These are phyloP conservation scores for Holcopasites calliopsidis DNA, from an alignment of 1,140 invertebrate species.

Conservation along the genomic window DNA sequence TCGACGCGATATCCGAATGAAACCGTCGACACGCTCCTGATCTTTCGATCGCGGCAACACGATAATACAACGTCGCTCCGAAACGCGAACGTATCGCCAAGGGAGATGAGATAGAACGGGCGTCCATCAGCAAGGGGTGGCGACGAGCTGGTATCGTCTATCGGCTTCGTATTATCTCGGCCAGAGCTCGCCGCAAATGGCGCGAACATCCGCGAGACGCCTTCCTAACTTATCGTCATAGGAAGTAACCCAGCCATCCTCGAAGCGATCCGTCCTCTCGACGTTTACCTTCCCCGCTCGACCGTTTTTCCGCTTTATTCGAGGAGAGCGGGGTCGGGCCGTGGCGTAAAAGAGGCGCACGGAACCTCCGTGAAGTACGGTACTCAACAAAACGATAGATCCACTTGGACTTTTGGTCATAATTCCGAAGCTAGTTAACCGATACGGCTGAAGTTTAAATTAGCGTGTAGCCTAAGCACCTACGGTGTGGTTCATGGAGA, in stretches of 20 bases:
- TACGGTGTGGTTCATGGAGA: no score
- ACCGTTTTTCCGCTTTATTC: constrained; percentile 56
- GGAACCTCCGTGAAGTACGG: constrained; percentile 33
- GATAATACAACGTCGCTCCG: background rate
- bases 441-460: no score
- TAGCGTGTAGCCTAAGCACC: no score
- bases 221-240: constrained; percentile 75
- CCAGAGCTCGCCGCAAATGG: constrained; percentile 73
- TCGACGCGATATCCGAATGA: background rate
- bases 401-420: no score
- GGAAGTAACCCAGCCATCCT: constrained; percentile 71
- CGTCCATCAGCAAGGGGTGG: constrained; percentile 65
- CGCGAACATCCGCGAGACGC: constrained; percentile 74
- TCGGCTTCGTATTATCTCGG: constrained; percentile 69
- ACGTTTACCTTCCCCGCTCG: constrained; percentile 2
- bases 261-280: constrained; percentile 28
- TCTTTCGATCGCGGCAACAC: background rate
- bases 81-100: constrained; percentile 36
- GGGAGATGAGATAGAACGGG: constrained; percentile 51
- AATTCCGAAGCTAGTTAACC: no score
- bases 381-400: no score
- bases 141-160: constrained; percentile 62
- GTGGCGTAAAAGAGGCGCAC: constrained; percentile 46
- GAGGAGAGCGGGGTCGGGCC: constrained; percentile 14
- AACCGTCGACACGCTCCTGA: background rate